These are phyloP conservation scores for Lathronympha strigana DNA, from an alignment of 2,888 invertebrate species.

Conservation along the genomic window DNA sequence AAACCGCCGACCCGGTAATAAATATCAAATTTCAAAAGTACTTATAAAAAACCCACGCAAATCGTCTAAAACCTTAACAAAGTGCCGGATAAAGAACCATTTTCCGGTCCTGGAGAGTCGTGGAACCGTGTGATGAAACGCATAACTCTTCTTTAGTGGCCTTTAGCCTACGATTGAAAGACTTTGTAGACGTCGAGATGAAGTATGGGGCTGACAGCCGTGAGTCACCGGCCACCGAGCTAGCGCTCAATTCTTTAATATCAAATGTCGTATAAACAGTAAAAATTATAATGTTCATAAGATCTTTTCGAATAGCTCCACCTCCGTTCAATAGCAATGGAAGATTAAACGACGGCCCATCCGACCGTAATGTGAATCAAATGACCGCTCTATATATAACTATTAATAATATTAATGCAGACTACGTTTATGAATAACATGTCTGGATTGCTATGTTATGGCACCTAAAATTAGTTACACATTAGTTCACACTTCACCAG, in stretches of 20 bases:
- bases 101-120: constrained; percentile 12
- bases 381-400: constrained; percentile 65
- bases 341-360: constrained; percentile 68
- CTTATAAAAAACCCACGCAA: constrained; percentile 17
- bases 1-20: constrained; percentile 17
- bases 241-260: constrained; percentile 40
- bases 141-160: constrained; percentile 36
- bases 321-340: constrained; percentile 61
- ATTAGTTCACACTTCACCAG: constrained; percentile 11
- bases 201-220: constrained; percentile 49
- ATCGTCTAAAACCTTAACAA: constrained; percentile 17
- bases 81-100: constrained; percentile 29
- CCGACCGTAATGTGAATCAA: constrained; percentile 72
- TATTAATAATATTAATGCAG: constrained; percentile 42
- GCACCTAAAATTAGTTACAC: constrained; percentile 19
- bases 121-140: constrained; percentile 25
- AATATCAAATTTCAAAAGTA: constrained; percentile 26
- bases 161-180: constrained; percentile 37
- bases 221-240: constrained; percentile 70
- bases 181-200: constrained; percentile 44
- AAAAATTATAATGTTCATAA: not conserved
- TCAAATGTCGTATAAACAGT: constrained; percentile 15
- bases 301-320: constrained; percentile 33
- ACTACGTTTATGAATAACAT: constrained; percentile 24
- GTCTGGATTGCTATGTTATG: constrained; percentile 23